Evolutionary conservation across 2,888 invertebrate genomes (phyloP).

Genomic region (Agrochola macilenta): DNA sequence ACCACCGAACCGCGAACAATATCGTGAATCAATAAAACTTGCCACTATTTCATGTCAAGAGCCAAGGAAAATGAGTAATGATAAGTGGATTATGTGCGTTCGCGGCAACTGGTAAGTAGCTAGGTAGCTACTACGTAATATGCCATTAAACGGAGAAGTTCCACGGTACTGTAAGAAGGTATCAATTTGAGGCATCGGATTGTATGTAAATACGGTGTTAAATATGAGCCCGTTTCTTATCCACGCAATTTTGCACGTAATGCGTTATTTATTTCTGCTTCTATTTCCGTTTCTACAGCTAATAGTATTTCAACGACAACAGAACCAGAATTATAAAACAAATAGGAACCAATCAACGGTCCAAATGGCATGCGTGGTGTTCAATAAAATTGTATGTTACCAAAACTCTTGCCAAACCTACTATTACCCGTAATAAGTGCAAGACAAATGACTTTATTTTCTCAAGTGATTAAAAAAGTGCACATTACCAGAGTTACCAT

Average conservation of each 20-base stretch:
- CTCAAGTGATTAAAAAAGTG: slow-evolving; percentile 39
- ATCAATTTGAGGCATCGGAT: slow-evolving; percentile 54
- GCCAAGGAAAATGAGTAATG: slow-evolving; percentile 52
- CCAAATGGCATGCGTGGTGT: slow-evolving; percentile 1
- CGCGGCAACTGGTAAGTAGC: slow-evolving; percentile 44
- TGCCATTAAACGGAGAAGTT: slow-evolving; percentile 50
- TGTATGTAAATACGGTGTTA: slow-evolving; percentile 57
- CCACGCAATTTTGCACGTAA: slow-evolving; percentile 32
- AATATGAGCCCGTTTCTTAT: slow-evolving; percentile 42
- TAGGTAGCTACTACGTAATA: slow-evolving; percentile 49
- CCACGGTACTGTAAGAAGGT: slow-evolving; percentile 43
- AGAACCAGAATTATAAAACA: slow-evolving; percentile 13
- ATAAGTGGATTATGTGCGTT: slow-evolving; percentile 54
- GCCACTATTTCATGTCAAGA: slow-evolving; percentile 68
- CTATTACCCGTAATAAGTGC: slow-evolving; percentile 31
- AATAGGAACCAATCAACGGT: slow-evolving; percentile 7
- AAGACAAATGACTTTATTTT: slow-evolving; percentile 49
- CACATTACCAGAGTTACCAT: slow-evolving; percentile 48
- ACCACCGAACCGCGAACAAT: slow-evolving; percentile 62
- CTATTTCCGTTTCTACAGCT: slow-evolving; percentile 1
- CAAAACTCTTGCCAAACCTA: slow-evolving; percentile 24
- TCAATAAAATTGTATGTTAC: background rate
- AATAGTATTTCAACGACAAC: background rate
- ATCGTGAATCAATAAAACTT: slow-evolving; percentile 71
- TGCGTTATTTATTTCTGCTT: slow-evolving; percentile 41